A percentile compares a stretch with the other conserved stretches of the same genome.
Conservation (phyloP, 2,888 invertebrate species). For the Nomada ruficornis region DNA sequence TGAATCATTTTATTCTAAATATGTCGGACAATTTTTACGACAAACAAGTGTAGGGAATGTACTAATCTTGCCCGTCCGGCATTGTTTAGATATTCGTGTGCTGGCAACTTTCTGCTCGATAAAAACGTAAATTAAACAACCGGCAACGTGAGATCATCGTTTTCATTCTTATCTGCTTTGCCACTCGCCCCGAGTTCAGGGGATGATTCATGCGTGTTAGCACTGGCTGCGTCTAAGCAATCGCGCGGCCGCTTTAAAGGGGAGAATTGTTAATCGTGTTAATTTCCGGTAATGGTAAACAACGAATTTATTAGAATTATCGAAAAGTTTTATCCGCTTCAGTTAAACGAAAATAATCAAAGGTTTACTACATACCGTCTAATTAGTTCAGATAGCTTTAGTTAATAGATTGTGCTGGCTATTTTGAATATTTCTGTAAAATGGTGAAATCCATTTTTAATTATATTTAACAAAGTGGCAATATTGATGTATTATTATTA, state of each 20-base stretch:
- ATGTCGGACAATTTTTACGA: slow-evolving; percentile 27
- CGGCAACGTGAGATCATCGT: slow-evolving; percentile 64
- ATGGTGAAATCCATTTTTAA: no score
- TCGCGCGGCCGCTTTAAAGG: background rate
- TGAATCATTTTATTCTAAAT: no score
- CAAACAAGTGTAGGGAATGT: slow-evolving; percentile 77
- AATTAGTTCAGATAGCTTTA: no score
- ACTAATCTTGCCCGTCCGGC: slow-evolving; percentile 62
- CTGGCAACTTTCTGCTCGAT: slow-evolving; percentile 45
- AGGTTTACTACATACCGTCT: no score
- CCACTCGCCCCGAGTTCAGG: slow-evolving; percentile 23
- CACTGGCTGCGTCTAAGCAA: background rate
- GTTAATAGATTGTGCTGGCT: no score
- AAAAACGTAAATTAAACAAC: slow-evolving; percentile 71
- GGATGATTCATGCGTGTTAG: slow-evolving; percentile 51
- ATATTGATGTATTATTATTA: no score
- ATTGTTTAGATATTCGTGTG: slow-evolving; percentile 62
- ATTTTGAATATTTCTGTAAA: no score
- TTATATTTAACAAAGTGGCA: no score
- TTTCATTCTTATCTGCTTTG: slow-evolving; percentile 65
- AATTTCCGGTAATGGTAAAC: no score
- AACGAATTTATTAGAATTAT: background rate
- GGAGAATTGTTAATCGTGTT: background rate
- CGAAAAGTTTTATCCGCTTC: background rate
- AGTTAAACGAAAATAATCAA: no score